A percentile compares a stretch with the other conserved stretches of the same genome.
Evolutionary conservation across 2,888 invertebrate species (phyloP).

Genomic region (Polydrusus tereticollis): DNA sequence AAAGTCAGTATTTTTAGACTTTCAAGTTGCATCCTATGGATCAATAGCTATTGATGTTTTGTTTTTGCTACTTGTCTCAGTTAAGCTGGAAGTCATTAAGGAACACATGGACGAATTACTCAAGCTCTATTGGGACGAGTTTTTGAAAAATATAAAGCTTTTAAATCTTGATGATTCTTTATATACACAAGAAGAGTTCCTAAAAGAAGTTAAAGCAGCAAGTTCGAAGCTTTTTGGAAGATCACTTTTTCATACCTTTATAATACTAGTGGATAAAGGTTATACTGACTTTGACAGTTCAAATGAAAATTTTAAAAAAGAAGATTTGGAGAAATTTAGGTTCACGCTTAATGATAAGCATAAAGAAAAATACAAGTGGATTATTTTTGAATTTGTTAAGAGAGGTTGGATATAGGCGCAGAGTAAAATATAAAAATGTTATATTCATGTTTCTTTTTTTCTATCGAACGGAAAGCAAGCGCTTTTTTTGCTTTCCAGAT

Average conservation of each 20-base stretch:
- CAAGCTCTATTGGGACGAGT: not conserved
- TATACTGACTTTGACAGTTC: no score
- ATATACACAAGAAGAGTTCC: not conserved
- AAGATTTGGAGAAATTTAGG: not conserved
- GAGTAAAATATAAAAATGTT: no score
- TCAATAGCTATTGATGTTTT: conserved; percentile 20
- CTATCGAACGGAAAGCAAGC: no score
- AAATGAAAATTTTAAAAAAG: no score
- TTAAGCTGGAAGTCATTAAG: not conserved
- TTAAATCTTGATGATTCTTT: not conserved
- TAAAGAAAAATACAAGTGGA: conserved; percentile 3
- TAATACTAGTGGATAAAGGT: not conserved
- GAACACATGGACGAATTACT: not conserved
- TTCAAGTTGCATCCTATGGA: conserved; percentile 13
- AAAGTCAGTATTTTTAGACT: conserved; percentile 36
- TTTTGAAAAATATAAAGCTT: not conserved
- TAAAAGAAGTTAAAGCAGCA: not conserved
- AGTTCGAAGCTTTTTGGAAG: not conserved
- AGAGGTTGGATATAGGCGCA: conserved; percentile 25
- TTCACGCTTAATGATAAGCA: not conserved
- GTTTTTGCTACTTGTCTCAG: conserved; percentile 18
- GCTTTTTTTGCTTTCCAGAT: no score
- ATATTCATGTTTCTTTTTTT: no score
- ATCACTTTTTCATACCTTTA: not conserved
- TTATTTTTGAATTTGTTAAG: conserved; percentile 14